Percentiles rank a stretch among this genome's conserved stretches.
Evolutionary conservation across 2,888 invertebrate species (phyloP).

Genomic region (Trachelus stipa): DNA sequence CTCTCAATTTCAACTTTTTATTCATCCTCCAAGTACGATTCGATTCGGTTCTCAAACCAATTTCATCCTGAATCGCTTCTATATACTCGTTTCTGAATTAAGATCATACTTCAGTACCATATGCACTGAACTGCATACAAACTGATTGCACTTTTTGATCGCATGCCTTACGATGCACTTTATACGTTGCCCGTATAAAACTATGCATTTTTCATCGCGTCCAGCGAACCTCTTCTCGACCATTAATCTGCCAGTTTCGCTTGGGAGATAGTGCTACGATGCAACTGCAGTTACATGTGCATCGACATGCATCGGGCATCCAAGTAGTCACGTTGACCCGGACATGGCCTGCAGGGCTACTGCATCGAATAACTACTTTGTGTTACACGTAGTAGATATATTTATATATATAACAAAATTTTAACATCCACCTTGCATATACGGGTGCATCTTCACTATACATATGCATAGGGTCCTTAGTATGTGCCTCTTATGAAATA

Average conservation of each 20-base stretch:
- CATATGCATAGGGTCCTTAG: background rate
- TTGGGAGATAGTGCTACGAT: constrained; percentile 22
- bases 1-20: background rate
- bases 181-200: background rate
- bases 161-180: background rate
- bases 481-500: background rate
- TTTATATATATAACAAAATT: background rate
- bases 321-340: constrained; percentile 35
- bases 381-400: background rate
- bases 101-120: background rate
- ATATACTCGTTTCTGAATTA: background rate
- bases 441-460: background rate
- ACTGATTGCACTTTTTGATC: background rate
- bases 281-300: constrained; percentile 37
- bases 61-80: background rate
- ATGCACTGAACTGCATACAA: background rate
- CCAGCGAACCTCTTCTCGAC: background rate
- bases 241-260: constrained; percentile 13
- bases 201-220: background rate
- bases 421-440: background rate
- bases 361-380: background rate
- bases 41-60: background rate
- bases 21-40: background rate
- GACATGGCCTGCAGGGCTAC: constrained; percentile 34
- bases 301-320: constrained; percentile 42